Evolutionary conservation across 2,113 vertebrate species (phyloP).

Genomic region (Tachycineta bicolor): DNA sequence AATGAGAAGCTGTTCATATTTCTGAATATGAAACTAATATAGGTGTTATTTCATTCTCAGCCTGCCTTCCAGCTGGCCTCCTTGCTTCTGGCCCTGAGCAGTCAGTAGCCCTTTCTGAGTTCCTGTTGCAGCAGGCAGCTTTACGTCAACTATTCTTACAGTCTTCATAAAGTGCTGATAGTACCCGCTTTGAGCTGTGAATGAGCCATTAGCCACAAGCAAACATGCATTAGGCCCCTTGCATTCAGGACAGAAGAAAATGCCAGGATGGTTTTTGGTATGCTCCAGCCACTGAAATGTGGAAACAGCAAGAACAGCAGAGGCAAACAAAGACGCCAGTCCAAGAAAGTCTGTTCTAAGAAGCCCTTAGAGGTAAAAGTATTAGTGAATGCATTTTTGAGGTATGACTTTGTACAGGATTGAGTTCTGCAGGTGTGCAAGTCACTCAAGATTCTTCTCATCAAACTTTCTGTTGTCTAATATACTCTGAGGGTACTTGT

Average conservation of each 20-base stretch:
- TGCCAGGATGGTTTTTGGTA: not conserved
- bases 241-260: not conserved
- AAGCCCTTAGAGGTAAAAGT: not conserved
- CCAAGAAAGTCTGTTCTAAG: not conserved
- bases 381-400: not conserved
- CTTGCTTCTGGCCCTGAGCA: not conserved
- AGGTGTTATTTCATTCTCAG: not conserved
- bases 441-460: not conserved
- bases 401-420: not conserved
- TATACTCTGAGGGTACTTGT: accelerated
- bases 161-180: not conserved
- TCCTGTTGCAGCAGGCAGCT: not conserved
- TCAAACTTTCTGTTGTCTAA: not conserved
- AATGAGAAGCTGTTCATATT: not conserved
- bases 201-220: not conserved
- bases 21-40: not conserved
- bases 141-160: not conserved
- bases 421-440: not conserved
- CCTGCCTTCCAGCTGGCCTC: not conserved
- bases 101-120: not conserved
- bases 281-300: not conserved
- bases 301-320: not conserved
- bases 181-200: not conserved
- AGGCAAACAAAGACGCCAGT: not conserved
- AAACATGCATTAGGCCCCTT: not conserved